Base-by-base conservation (phyloP, 2,797 vertebrate genomes). In the Halcyon smyrnensis region DNA sequence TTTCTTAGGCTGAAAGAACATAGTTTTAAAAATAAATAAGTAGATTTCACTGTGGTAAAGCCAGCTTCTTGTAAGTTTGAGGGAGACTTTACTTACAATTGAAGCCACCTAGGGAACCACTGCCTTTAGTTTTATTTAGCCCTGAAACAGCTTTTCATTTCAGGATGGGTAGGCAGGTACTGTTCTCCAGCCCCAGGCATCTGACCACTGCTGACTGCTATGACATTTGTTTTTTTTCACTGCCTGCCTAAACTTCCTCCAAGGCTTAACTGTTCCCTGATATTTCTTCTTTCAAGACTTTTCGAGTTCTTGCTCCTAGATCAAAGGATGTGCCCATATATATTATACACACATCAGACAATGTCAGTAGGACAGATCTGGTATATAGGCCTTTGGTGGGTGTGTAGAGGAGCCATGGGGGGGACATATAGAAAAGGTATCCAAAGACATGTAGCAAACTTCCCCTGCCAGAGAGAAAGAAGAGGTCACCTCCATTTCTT, bases 321-420 rank as follows among this genome's bases (percentile, higher is more conserved):
- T 41, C 51, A 62, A 30, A 41, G 36, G 21, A 36, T 28, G 8
- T 65, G 19, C 27, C 48, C 15, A 2, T 54, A 18, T 48, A 8
- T 3, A 4, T 57, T 62, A 36, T 0, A 0, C n/a, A 45, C 24
- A 20, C 23, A 24, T 60, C 51, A 53, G 5, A 14, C 50, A 30
- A 8, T 46, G 34, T 57, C 46, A 43, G 20, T 13, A 57, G 56
- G 37, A 54, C 45, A 0, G 0, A 15, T 18, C 23, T 53, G 30
- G 25, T 17, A 12, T 69, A 12, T 2, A 46, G 37, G 25, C 17
- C 41, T 84, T 79, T 63, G 64, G 25, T 24, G 12, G 0, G 0
- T 28, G 9, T 37, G 28, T 75, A 56, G 30, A 3, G 12, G 3
- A 15, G 4, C 2, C 1, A 0, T 2, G 7, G 30, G 5, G 5